Percentiles rank a stretch among this genome's conserved stretches.
Evolutionary conservation across 2,113 vertebrate genomes (phyloP).

Genomic region (Callocephalon fimbriatum): DNA sequence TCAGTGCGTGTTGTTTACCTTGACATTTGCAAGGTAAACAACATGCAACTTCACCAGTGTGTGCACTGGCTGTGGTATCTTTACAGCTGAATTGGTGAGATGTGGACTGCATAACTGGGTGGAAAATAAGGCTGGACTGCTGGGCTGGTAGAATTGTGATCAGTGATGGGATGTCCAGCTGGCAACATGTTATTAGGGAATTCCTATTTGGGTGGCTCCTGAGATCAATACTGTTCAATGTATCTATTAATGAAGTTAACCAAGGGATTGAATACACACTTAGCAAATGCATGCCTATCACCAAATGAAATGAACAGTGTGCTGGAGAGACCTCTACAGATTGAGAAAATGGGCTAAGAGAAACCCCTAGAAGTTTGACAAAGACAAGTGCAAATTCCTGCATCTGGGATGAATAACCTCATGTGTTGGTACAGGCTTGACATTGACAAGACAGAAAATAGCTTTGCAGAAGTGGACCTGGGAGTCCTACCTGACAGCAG

Average conservation of each 20-base stretch:
- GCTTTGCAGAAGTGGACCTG: not conserved
- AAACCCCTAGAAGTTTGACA: not conserved
- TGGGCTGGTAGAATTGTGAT: not conserved
- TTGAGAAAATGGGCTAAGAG: not conserved
- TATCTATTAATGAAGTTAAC: not conserved
- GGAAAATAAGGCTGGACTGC: not conserved
- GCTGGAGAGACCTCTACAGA: not conserved
- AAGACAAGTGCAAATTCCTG: not conserved
- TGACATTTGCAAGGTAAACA: not conserved
- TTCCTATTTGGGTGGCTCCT: not conserved
- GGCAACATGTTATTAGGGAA: not conserved
- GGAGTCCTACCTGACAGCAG: fast-evolving
- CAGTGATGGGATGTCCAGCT: fast-evolving
- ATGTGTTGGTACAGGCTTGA: not conserved
- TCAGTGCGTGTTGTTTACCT: not conserved
- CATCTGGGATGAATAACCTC: not conserved
- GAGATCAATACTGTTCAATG: not conserved
- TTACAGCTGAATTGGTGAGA: not conserved
- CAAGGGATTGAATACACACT: not conserved
- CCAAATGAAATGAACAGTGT: fast-evolving
- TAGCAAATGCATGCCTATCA: not conserved
- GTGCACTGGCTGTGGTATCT: not conserved
- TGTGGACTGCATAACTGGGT: not conserved
- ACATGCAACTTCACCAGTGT: not conserved
- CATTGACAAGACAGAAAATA: not conserved